phyloP scores from a whole-genome alignment of 2,888 invertebrate genomes.

The Mythimna lalbum region DNA sequence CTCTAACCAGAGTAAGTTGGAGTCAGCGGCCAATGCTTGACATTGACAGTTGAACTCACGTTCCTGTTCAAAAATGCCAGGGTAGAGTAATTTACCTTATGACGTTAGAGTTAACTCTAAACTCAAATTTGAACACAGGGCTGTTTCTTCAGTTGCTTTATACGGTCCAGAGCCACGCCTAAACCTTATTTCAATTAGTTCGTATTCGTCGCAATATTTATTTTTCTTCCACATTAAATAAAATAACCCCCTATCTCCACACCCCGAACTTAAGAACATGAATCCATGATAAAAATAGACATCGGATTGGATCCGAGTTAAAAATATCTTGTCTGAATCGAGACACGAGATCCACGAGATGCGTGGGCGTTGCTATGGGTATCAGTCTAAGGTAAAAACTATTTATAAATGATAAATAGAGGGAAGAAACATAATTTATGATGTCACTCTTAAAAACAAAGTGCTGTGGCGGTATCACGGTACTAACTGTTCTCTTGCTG shows the following conservation, averaged over 20 bases:
- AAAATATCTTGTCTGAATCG: slow-evolving; percentile 71
- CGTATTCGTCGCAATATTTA: background rate
- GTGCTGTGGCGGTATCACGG: background rate
- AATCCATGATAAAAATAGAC: slow-evolving; percentile 65
- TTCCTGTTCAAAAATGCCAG: too few species aligned
- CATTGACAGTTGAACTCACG: too few species aligned
- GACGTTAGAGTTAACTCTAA: too few species aligned
- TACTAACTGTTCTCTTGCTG: slow-evolving; percentile 2
- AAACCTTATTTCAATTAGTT: background rate
- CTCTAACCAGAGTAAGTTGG: too few species aligned
- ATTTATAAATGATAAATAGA: slow-evolving; percentile 70
- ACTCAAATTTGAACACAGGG: too few species aligned
- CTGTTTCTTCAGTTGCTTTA: too few species aligned
- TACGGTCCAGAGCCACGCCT: too few species aligned
- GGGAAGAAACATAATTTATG: slow-evolving; percentile 29
- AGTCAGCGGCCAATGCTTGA: too few species aligned
- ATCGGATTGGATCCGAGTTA: slow-evolving; percentile 66
- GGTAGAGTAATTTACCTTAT: too few species aligned
- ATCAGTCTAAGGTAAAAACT: slow-evolving; percentile 68
- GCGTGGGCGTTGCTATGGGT: slow-evolving; percentile 79
- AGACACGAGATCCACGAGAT: slow-evolving; percentile 67
- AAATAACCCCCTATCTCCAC: slow-evolving; percentile 27
- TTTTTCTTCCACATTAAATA: too few species aligned
- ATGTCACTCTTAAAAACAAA: background rate
- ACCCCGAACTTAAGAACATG: slow-evolving; percentile 52